Evolutionary conservation across 2,113 vertebrate genomes (phyloP).

Genomic region (Herpetotheres cachinnans): DNA sequence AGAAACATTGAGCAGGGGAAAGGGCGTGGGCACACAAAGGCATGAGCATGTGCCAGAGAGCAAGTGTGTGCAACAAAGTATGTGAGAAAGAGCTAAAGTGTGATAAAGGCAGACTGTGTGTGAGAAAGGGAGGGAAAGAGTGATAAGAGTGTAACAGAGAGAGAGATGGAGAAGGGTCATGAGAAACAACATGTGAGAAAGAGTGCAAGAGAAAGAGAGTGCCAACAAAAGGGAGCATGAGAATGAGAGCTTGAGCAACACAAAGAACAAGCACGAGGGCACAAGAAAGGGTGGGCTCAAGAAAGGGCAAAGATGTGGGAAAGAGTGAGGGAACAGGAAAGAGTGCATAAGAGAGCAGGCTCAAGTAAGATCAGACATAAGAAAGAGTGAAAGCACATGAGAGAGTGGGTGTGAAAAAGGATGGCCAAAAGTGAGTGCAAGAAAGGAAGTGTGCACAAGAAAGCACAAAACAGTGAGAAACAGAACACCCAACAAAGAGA

Average conservation of each 20-base stretch:
- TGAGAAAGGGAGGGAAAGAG: not conserved
- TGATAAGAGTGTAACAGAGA: not conserved
- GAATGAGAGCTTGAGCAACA: not conserved
- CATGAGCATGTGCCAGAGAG: not conserved
- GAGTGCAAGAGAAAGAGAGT: not conserved
- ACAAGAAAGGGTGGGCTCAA: not conserved
- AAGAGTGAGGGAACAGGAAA: not conserved
- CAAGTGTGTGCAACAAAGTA: not conserved
- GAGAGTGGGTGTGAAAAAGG: not conserved
- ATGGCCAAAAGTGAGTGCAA: not conserved
- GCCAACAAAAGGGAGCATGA: not conserved
- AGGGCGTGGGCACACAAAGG: not conserved
- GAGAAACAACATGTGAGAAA: not conserved
- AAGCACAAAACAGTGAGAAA: not conserved
- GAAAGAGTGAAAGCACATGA: not conserved
- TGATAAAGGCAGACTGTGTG: not conserved
- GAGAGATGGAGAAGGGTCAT: not conserved
- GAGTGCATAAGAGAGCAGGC: fast-evolving
- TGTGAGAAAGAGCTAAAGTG: not conserved
- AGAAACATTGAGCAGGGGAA: not conserved
- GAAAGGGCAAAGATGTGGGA: not conserved
- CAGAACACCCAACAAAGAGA: not conserved
- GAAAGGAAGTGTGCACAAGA: not conserved
- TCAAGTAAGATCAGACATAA: not conserved
- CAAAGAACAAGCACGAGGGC: fast-evolving